phyloP scores from a whole-genome alignment of 2,797 vertebrate genomes.

The Aythya fuligula region DNA sequence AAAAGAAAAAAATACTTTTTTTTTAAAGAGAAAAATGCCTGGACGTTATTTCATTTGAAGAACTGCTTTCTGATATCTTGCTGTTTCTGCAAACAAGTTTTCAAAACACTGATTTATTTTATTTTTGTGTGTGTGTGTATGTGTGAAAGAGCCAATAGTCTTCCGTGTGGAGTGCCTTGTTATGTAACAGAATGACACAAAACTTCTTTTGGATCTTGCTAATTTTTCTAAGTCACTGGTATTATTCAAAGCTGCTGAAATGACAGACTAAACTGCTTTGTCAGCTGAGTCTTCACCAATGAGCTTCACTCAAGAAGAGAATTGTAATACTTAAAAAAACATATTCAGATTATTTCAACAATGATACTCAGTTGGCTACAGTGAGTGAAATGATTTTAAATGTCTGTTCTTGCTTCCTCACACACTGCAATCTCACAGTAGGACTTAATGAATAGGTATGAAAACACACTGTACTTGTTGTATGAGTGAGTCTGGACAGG shows the following conservation, averaged over 20 bases:
- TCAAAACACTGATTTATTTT: neutral
- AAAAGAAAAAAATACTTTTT: neutral
- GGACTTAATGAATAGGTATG: conserved; percentile 46
- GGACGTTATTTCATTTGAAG: neutral
- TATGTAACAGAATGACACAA: neutral
- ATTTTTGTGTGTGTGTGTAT: neutral
- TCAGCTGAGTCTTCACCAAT: neutral
- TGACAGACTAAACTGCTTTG: neutral
- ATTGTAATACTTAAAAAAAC: neutral
- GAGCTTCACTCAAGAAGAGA: neutral
- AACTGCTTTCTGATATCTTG: neutral
- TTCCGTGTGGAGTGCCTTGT: neutral
- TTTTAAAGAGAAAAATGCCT: neutral
- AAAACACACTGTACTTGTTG: conserved; percentile 42
- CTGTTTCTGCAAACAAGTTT: neutral
- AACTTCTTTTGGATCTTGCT: neutral
- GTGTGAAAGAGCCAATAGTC: neutral
- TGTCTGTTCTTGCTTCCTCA: conserved; percentile 4
- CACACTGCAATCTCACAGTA: neutral
- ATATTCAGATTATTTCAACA: neutral
- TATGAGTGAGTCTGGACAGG: conserved; percentile 28
- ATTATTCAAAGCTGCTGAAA: neutral
- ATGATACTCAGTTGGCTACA: neutral
- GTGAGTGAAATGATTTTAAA: conserved; percentile 27
- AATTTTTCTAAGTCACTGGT: neutral